Evolutionary conservation across 2,113 vertebrate species (phyloP).

Genomic region (Rhinogobius similis): DNA sequence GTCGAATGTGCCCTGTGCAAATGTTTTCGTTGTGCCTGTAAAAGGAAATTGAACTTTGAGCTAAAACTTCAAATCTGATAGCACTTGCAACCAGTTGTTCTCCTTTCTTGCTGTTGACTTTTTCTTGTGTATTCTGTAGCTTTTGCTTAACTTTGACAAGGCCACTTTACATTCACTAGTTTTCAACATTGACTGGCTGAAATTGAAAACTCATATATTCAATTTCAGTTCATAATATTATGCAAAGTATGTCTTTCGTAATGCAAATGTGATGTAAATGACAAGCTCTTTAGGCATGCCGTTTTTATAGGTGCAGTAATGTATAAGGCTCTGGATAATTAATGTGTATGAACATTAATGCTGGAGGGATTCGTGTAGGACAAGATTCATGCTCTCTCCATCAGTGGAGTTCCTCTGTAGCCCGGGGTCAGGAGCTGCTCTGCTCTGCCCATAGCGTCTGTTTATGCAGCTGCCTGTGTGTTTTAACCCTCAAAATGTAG

Average conservation of each 20-base stretch:
- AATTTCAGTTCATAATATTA: background rate
- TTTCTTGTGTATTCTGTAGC: background rate
- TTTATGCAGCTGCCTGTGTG: slow-evolving; percentile 10
- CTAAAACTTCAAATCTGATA: background rate
- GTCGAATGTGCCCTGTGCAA: background rate
- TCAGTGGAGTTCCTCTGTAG: slow-evolving; percentile 41
- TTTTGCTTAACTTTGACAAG: background rate
- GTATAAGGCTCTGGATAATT: background rate
- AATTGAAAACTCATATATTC: background rate
- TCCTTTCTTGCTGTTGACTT: background rate
- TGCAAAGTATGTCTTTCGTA: background rate
- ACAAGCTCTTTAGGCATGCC: background rate
- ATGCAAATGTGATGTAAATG: slow-evolving; percentile 1
- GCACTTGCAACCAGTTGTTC: background rate
- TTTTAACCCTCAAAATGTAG: background rate
- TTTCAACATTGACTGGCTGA: background rate
- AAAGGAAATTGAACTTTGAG: background rate
- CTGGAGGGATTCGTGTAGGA: slow-evolving; percentile 34
- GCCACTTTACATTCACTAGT: background rate
- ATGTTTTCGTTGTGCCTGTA: background rate
- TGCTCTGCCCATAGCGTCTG: slow-evolving; percentile 28
- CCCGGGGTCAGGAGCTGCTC: slow-evolving; percentile 47
- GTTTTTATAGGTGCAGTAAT: background rate
- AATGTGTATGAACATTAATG: slow-evolving; percentile 6
- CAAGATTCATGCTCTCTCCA: slow-evolving; percentile 44